phyloP scores from a whole-genome alignment of 2,113 vertebrate species.

The Nothocercus nigrocapillus region DNA sequence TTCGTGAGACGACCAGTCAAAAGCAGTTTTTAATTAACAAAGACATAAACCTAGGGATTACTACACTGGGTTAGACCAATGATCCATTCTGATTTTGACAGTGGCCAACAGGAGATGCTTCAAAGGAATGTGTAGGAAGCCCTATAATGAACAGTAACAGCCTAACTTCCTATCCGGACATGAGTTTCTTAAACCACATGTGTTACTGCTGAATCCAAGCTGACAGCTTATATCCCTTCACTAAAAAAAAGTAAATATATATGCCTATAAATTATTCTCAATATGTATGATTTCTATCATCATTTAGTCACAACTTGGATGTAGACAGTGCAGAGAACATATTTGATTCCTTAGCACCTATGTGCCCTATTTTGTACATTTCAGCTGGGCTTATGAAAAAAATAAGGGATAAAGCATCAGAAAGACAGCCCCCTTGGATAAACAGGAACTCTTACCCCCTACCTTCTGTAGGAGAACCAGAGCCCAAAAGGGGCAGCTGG shows the following conservation, averaged over 20 bases:
- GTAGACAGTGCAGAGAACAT: neutral
- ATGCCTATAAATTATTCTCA: neutral
- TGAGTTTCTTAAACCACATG: neutral
- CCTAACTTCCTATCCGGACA: neutral
- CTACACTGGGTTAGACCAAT: neutral
- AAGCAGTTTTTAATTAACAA: constrained; percentile 44
- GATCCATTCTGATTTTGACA: constrained; percentile 6
- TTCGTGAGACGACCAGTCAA: constrained; percentile 31
- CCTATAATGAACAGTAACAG: neutral
- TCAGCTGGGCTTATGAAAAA: neutral
- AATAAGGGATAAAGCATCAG: neutral
- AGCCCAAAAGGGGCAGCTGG: neutral
- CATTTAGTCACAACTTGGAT: neutral
- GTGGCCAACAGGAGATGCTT: neutral
- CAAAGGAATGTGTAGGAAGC: neutral
- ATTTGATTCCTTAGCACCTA: neutral
- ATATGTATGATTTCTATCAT: neutral
- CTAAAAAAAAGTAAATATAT: neutral
- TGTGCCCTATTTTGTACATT: neutral
- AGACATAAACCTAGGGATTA: neutral
- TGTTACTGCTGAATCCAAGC: neutral
- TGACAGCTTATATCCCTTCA: neutral
- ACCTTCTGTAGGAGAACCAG: neutral
- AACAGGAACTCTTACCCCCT: neutral
- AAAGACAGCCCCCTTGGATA: neutral